Evolutionary conservation across 2,888 invertebrate genomes (phyloP), one percentile per base, ranked within the genome.

Genomic region (Cyclophora albipunctata): DNA sequence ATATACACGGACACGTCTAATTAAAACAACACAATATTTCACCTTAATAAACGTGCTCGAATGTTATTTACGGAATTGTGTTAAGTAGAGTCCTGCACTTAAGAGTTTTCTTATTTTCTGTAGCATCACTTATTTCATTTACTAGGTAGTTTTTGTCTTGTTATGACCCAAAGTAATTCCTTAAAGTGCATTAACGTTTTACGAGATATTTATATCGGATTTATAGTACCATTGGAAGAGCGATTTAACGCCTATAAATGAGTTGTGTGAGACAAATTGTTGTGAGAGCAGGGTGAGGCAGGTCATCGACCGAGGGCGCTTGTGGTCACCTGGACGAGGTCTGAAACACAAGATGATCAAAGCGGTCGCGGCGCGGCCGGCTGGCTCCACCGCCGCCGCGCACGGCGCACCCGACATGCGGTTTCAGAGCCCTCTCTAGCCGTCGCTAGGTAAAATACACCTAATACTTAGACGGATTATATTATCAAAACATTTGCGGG

Each of bases 221-320:
- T 81, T 81, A 80, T 77, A 73, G 72, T 73, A 74, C 66, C 71
- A 67, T 75, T 77, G 74, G 70, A 73, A 68, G 64, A 71, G 68
- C 76, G 70, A 76, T 81, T 81, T 78, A 79, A 81, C 78, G 81
- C 73, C 78, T 78, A 73, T 80, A 80, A 81, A 81, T 69, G 71
- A 69, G 67, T 75, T 75, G 73, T 78, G 64, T 70, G 73, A 68
- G 75, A 78, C 76, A 76, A 74, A 77, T 75, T 73, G 73, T 79
- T 53, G 52, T 53, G 51, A 54, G 43, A 7, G 66, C 71, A 74
- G 72, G 75, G 74, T 68, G 67, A 67, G 70, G 65, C 63, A 67
- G 83, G 80, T 84, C 83, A 71, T 70, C 78, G 82, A 79, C 84
- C 75, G 73, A 61, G 66, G 69, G 62, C 71, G 73, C 63, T 66